A percentile compares a stretch with the other conserved stretches of the same genome.
Conservation (phyloP, 2,113 vertebrate species). For the Poeciliopsis turrubarensis region DNA sequence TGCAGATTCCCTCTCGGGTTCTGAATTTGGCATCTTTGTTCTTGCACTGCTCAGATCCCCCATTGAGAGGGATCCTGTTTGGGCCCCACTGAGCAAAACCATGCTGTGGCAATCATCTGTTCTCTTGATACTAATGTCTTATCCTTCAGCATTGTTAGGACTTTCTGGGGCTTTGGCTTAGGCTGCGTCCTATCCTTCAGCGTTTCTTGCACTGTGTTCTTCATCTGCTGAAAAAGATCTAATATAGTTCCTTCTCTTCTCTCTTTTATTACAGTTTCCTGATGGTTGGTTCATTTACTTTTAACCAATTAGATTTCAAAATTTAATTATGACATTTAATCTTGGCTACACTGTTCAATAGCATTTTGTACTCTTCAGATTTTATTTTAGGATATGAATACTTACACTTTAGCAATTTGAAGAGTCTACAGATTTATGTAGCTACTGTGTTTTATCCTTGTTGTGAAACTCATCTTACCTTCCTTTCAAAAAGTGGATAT, state of each 20-base stretch:
- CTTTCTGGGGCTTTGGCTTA: not conserved
- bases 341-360: not conserved
- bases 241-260: not conserved
- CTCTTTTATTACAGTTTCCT: not conserved
- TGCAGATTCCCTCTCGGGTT: not conserved
- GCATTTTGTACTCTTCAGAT: not conserved
- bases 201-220: not conserved
- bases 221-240: constrained; percentile 1
- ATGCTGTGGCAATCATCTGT: constrained; percentile 1
- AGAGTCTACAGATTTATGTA: not conserved
- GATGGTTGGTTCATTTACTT: not conserved
- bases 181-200: not conserved
- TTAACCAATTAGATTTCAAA: not conserved
- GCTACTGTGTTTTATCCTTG: not conserved
- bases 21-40: not conserved
- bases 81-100: not conserved
- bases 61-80: not conserved
- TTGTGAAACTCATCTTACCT: not conserved
- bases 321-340: not conserved
- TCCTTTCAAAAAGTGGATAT: not conserved
- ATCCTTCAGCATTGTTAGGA: not conserved
- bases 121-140: not conserved
- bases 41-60: not conserved
- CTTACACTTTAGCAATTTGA: not conserved
- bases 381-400: no score